A percentile compares a stretch with the other conserved stretches of the same genome.
Evolutionary conservation across 2,888 invertebrate genomes (phyloP).

Genomic region (Drosophila imparisetae): DNA sequence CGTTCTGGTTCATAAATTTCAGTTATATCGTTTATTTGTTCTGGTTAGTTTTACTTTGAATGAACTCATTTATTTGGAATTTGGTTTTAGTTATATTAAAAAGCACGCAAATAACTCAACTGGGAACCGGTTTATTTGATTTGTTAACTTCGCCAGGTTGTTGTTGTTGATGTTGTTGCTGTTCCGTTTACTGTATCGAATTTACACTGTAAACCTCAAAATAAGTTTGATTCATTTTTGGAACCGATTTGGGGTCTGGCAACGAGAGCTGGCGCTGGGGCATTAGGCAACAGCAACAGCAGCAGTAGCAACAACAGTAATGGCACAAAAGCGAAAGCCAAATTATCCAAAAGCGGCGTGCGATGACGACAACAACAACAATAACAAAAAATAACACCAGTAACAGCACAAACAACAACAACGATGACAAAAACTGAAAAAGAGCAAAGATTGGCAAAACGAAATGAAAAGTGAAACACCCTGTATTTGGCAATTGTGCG

Average conservation of each 20-base stretch:
- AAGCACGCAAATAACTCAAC: background rate
- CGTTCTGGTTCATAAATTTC: background rate
- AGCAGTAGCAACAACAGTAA: constrained; percentile 37
- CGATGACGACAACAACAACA: constrained; percentile 60
- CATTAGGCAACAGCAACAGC: constrained; percentile 66
- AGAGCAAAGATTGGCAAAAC: constrained; percentile 58
- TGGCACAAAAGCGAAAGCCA: constrained; percentile 78
- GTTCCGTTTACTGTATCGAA: constrained; percentile 20
- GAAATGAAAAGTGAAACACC: constrained; percentile 62
- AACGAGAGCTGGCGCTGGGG: constrained; percentile 36
- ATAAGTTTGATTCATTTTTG: constrained; percentile 75
- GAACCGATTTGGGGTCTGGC: constrained; percentile 57
- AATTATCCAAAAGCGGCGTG: constrained; percentile 74
- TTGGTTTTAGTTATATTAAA: constrained; percentile 3
- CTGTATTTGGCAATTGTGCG: constrained; percentile 75
- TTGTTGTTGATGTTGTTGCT: background rate
- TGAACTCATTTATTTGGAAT: constrained; percentile 2
- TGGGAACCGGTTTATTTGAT: constrained; percentile 18
- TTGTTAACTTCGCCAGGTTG: constrained; percentile 9
- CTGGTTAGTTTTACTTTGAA: constrained; percentile 1
- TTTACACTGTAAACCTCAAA: constrained; percentile 39
- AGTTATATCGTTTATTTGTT: background rate
- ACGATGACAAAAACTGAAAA: constrained; percentile 53
- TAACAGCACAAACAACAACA: constrained; percentile 6
- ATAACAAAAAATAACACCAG: constrained; percentile 20